Percentiles rank a stretch among this genome's conserved stretches.
These are phyloP conservation scores for Kobus ellipsiprymnus DNA, from an alignment of 2,113 vertebrate species.

Conservation along the genomic window DNA sequence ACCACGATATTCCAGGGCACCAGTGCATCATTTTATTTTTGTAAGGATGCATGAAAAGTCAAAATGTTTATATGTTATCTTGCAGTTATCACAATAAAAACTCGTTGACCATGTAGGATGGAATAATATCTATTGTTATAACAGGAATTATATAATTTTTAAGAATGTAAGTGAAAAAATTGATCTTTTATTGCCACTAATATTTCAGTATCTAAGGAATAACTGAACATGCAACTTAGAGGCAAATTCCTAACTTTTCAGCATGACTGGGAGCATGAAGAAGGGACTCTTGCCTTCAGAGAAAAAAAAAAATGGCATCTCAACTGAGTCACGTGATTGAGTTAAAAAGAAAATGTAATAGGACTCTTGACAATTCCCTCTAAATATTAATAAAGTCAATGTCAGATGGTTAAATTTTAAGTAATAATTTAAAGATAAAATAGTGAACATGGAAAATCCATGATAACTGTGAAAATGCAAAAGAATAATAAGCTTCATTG, in stretches of 20 bases:
- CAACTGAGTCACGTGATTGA: not conserved
- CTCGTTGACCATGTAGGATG: not conserved
- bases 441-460: not conserved
- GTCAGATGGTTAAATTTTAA: not conserved
- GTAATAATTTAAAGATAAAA: not conserved
- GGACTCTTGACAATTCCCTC: not conserved
- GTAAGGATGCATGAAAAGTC: not conserved
- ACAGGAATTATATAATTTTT: not conserved
- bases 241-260: not conserved
- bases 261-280: rapidly evolving
- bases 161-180: not conserved
- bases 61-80: not conserved
- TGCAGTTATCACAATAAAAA: not conserved
- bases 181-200: not conserved
- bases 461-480: not conserved
- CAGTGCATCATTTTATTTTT: not conserved
- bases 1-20: not conserved
- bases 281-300: not conserved
- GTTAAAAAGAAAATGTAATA: not conserved
- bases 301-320: not conserved
- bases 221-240: not conserved
- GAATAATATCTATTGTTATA: not conserved
- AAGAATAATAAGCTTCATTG: constrained; percentile 23
- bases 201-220: not conserved
- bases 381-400: constrained; percentile 26